phyloP scores from a whole-genome alignment of 1,140 invertebrate species.

The Armadillidium nasatum region DNA sequence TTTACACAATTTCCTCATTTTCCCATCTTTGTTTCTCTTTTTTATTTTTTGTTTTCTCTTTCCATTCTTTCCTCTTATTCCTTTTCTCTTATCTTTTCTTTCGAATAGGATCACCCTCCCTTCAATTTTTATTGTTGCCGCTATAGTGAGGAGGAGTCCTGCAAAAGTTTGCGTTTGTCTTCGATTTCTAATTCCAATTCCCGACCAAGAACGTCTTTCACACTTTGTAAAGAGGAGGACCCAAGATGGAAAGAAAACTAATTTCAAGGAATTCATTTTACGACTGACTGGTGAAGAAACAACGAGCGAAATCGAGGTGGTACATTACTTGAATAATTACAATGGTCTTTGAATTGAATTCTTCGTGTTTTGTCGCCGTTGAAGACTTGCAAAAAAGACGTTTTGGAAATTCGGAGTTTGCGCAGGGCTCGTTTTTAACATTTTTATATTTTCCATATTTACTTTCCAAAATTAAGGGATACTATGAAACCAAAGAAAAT shows the following conservation, averaged over 20 bases:
- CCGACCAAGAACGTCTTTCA: background rate
- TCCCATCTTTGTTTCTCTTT: background rate
- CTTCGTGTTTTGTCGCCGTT: too few relatives aligned
- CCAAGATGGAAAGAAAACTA: slow-evolving; percentile 12
- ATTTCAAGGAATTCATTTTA: slow-evolving; percentile 3
- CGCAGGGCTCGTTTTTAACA: too few relatives aligned
- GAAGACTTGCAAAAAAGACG: too few relatives aligned
- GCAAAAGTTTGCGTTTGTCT: background rate
- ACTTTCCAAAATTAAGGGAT: too few relatives aligned
- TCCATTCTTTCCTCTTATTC: background rate
- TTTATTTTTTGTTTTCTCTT: background rate
- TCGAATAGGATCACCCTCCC: background rate
- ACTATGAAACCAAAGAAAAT: too few relatives aligned
- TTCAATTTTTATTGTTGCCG: background rate
- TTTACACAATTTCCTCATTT: background rate
- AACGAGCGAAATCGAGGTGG: background rate
- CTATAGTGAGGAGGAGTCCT: background rate
- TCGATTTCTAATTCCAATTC: slow-evolving; percentile 9
- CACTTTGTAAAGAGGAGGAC: background rate
- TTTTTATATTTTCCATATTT: too few relatives aligned
- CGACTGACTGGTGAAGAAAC: slow-evolving; percentile 8
- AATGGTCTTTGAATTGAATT: background rate
- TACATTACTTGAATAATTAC: slow-evolving; percentile 9
- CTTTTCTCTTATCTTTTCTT: too few relatives aligned
- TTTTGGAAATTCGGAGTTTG: too few relatives aligned